Percentiles rank a stretch among this genome's conserved stretches.
These are phyloP conservation scores for Cuculus canorus DNA, from an alignment of 2,797 vertebrate genomes.

Conservation along the genomic window DNA sequence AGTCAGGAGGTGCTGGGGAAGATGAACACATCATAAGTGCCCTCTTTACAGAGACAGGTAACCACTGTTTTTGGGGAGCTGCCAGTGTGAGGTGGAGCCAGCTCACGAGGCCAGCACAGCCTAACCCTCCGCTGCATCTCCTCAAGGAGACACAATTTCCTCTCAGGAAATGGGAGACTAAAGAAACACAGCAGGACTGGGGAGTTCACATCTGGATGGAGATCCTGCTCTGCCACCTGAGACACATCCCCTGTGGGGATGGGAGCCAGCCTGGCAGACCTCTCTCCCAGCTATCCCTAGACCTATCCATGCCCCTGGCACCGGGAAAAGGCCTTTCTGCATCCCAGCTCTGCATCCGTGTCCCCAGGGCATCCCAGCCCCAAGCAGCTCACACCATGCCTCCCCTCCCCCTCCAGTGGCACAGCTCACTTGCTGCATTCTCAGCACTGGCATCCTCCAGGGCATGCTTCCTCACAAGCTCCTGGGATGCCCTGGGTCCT, in stretches of 20 bases:
- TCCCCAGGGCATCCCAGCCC: not conserved
- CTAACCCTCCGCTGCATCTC: fast-evolving
- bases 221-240: not conserved
- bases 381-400: not conserved
- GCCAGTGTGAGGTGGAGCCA: not conserved
- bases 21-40: not conserved
- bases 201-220: not conserved
- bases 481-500: not conserved
- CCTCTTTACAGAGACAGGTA: not conserved
- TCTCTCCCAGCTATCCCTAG: not conserved
- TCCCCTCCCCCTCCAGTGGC: fast-evolving
- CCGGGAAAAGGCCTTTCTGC: not conserved
- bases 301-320: not conserved
- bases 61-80: not conserved
- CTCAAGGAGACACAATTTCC: not conserved
- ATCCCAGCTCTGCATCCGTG: not conserved
- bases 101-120: not conserved
- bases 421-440: not conserved
- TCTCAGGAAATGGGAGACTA: not conserved
- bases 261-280: not conserved
- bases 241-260: not conserved
- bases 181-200: not conserved
- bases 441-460: not conserved
- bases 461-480: fast-evolving
- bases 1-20: constrained; percentile 35